Conservation (phyloP, 2,113 vertebrate species). For the Microtus richardsoni region DNA sequence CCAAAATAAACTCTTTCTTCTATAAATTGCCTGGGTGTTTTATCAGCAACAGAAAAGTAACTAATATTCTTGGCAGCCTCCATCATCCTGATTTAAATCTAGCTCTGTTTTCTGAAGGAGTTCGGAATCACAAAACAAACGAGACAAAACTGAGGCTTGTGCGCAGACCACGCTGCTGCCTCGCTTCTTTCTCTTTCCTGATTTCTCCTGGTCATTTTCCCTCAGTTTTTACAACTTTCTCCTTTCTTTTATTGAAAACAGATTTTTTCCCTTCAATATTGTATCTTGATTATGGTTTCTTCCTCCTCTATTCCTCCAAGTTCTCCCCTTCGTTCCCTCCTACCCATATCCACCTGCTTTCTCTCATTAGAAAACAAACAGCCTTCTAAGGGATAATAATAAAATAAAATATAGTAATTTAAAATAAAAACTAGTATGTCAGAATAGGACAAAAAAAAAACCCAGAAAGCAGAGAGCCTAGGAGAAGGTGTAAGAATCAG, state of each 20-base stretch:
- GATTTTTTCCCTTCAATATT: too few species aligned
- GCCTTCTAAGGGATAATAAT: neutral
- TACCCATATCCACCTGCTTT: neutral
- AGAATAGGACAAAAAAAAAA: neutral
- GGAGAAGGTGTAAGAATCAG: neutral
- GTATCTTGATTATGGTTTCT: neutral
- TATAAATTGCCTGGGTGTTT: neutral
- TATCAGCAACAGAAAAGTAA: conserved; percentile 3
- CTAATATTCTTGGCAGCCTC: neutral
- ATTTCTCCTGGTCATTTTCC: neutral
- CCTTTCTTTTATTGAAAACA: neutral
- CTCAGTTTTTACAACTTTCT: neutral
- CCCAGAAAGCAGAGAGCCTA: too few species aligned
- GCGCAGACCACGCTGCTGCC: neutral
- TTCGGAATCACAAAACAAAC: neutral
- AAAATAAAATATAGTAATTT: too few species aligned
- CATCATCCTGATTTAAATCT: neutral
- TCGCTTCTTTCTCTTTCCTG: neutral
- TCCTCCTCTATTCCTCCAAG: neutral
- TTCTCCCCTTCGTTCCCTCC: too few species aligned
- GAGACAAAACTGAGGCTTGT: neutral
- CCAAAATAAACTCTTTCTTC: neutral
- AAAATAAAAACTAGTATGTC: neutral
- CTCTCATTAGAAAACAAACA: neutral
- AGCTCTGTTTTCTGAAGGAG: neutral